Percentiles rank a stretch among this genome's conserved stretches.
phyloP scores from a whole-genome alignment of 2,888 invertebrate species.

The Machimus rusticus region DNA sequence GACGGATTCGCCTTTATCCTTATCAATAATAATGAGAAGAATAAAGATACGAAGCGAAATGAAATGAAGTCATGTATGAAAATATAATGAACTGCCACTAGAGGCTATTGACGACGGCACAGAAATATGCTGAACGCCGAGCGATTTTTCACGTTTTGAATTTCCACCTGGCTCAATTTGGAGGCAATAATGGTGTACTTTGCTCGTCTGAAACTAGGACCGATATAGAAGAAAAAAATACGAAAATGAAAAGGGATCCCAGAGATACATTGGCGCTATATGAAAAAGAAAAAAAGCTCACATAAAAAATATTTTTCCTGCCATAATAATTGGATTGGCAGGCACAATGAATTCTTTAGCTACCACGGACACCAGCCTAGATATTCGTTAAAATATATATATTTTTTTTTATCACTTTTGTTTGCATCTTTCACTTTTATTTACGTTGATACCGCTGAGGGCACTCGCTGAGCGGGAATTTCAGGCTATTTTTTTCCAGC shows the following conservation, averaged over 20 bases:
- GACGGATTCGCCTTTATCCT: conserved; percentile 3
- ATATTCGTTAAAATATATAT: conserved; percentile 18
- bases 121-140: conserved; percentile 2
- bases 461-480: neutral
- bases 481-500: neutral
- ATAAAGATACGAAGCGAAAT: conserved; percentile 6
- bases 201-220: neutral
- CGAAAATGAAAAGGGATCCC: neutral
- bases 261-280: neutral
- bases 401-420: conserved; percentile 5
- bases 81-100: conserved; percentile 47
- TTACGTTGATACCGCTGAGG: neutral
- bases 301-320: conserved; percentile 17
- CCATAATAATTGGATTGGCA: conserved; percentile 44
- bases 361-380: neutral
- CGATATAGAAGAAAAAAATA: neutral
- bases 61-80: conserved; percentile 46
- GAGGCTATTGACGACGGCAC: conserved; percentile 8
- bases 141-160: conserved; percentile 35
- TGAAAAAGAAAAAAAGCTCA: neutral
- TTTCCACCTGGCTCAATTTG: conserved; percentile 41
- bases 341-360: conserved; percentile 16
- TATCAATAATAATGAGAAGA: conserved; percentile 16
- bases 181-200: conserved; percentile 36
- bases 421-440: conserved; percentile 8